Conservation (phyloP, 2,797 vertebrate species). For the Pyrrhura leucotis region DNA sequence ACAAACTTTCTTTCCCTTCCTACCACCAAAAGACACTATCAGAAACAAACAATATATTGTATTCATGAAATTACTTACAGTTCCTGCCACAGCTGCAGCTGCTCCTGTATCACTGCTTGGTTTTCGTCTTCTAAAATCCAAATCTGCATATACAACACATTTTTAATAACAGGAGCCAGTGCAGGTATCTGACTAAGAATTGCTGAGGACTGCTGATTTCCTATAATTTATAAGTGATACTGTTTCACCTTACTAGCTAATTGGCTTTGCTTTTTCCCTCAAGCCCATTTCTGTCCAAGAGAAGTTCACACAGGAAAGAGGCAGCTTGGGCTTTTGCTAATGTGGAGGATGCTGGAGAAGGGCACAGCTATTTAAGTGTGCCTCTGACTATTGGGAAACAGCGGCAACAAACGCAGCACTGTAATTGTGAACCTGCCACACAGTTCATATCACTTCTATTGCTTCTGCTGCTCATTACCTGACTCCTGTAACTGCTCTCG, state of each 20-base stretch:
- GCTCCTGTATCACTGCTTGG: background rate
- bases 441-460: background rate
- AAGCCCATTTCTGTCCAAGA: background rate
- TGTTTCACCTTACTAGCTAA: background rate
- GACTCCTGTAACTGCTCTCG: background rate
- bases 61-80: background rate
- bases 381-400: background rate
- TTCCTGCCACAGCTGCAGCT: background rate
- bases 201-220: background rate
- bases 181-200: background rate
- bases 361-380: background rate
- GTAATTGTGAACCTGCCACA: background rate
- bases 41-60: background rate
- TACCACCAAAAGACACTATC: background rate
- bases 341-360: background rate
- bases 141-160: background rate
- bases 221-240: background rate
- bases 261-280: background rate
- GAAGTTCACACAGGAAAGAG: background rate
- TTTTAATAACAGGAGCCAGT: background rate
- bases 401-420: background rate
- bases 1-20: background rate
- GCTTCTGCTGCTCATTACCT: background rate
- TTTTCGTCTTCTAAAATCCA: background rate
- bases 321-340: background rate